Conservation (phyloP, 2,113 vertebrate genomes). For the Recurvirostra avosetta region DNA sequence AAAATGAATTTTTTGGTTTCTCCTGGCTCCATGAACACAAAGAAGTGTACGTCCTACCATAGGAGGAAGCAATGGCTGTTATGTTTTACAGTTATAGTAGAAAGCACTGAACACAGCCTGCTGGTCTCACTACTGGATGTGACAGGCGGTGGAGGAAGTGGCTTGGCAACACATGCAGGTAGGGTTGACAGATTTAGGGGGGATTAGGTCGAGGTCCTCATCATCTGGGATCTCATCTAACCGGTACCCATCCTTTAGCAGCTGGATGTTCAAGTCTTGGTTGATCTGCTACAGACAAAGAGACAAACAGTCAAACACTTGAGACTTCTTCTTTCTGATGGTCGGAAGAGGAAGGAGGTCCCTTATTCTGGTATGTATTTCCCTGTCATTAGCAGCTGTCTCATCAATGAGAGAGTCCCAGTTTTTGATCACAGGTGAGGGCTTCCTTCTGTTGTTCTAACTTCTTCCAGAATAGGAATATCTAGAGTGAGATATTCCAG, state of each 20-base stretch:
- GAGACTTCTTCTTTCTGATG: neutral
- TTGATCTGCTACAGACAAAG: conserved; percentile 88
- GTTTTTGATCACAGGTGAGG: neutral
- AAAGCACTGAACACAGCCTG: neutral
- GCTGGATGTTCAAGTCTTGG: conserved; percentile 95
- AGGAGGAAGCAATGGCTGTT: conserved; percentile 90
- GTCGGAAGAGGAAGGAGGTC: neutral
- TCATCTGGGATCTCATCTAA: conserved; percentile 93
- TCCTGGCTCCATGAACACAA: conserved; percentile 79
- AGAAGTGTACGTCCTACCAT: conserved; percentile 89
- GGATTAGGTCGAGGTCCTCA: conserved; percentile 93
- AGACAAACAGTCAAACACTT: neutral
- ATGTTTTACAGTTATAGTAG: conserved; percentile 70
- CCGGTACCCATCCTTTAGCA: conserved; percentile 93
- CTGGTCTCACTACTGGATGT: conserved; percentile 86
- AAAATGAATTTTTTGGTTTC: conserved; percentile 67
- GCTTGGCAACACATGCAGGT: conserved; percentile 97
- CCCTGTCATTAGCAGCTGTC: neutral
- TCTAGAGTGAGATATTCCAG: neutral
- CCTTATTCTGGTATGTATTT: neutral
- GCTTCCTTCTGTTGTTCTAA: neutral
- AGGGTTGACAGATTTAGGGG: conserved; percentile 91
- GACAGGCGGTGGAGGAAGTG: conserved; percentile 90
- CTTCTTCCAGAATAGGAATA: neutral
- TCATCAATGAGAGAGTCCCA: neutral